phyloP scores from a whole-genome alignment of 2,113 vertebrate genomes.

The Lota lota region DNA sequence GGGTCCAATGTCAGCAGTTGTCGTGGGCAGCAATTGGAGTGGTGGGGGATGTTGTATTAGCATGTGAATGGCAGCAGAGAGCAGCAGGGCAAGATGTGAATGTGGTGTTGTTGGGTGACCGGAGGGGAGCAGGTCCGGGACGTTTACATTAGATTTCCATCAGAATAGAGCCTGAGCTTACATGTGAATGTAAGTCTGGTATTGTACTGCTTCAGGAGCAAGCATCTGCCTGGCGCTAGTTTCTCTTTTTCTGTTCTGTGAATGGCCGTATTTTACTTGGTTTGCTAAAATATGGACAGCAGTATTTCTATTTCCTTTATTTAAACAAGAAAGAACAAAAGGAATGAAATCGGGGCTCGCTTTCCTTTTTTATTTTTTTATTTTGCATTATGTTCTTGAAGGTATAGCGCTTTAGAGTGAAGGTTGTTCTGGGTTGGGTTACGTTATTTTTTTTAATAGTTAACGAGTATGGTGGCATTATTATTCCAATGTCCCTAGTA shows the following conservation, averaged over 20 bases:
- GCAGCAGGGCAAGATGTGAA: slow-evolving; percentile 16
- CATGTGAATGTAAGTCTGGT: slow-evolving; percentile 18
- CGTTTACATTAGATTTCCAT: slow-evolving; percentile 59
- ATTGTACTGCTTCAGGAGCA: slow-evolving; percentile 20
- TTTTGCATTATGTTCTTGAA: no score
- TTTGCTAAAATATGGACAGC: no score
- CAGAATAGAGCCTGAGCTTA: slow-evolving; percentile 33
- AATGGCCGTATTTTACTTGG: no score
- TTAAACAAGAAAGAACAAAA: no score
- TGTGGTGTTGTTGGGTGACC: slow-evolving; percentile 39
- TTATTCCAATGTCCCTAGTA: no score
- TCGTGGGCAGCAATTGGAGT: slow-evolving; percentile 40
- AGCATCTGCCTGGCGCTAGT: slow-evolving; percentile 23
- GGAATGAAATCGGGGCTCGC: no score
- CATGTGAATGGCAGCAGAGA: slow-evolving; percentile 48
- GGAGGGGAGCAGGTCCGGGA: slow-evolving; percentile 37
- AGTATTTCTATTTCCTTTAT: no score
- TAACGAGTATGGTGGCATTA: no score
- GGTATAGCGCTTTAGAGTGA: no score
- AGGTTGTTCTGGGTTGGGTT: no score
- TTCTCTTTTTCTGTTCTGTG: neutral
- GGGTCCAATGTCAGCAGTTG: slow-evolving; percentile 43
- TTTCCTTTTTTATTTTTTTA: no score
- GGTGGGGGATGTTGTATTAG: slow-evolving; percentile 25
- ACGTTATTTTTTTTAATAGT: no score